Percentiles rank a stretch among this genome's conserved stretches.
phyloP scores from a whole-genome alignment of 2,113 vertebrate genomes.

The Sinocyclocheilus anshuiensis region DNA sequence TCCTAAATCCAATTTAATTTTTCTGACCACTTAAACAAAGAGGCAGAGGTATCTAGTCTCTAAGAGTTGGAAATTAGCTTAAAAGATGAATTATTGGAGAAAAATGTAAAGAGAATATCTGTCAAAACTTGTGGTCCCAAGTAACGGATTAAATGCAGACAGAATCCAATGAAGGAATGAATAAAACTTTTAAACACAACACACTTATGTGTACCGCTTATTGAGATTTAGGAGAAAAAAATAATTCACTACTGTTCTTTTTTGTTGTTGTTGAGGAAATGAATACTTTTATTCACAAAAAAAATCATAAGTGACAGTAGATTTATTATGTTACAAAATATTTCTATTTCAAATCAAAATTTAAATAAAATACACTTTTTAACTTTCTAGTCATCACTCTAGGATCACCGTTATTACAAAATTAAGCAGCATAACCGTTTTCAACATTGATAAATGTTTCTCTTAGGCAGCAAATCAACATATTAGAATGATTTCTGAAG shows the following conservation, averaged over 20 bases:
- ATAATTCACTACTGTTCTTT: background rate
- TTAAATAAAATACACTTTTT: too few relatives aligned
- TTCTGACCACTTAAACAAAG: background rate
- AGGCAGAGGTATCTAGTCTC: background rate
- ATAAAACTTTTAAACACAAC: conserved; percentile 41
- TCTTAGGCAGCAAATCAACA: background rate
- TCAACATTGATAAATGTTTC: background rate
- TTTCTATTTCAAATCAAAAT: too few relatives aligned
- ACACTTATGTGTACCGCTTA: background rate
- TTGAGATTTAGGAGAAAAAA: background rate
- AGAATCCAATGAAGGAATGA: conserved; percentile 42
- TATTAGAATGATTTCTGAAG: background rate
- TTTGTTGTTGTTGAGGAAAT: too few relatives aligned
- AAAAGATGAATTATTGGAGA: background rate
- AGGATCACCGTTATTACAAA: background rate
- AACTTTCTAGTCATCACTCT: too few relatives aligned
- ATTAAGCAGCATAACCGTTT: background rate
- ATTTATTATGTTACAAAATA: background rate
- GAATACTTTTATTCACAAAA: too few relatives aligned
- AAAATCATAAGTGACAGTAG: background rate
- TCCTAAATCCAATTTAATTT: background rate
- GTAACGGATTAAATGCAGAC: conserved; percentile 35
- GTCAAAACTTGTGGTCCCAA: conserved; percentile 31
- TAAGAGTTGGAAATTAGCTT: background rate
- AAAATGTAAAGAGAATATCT: conserved; percentile 5